A percentile compares a stretch with the other conserved stretches of the same genome.
Conservation (phyloP, 2,888 invertebrate genomes). For the Ectemnius lituratus region DNA sequence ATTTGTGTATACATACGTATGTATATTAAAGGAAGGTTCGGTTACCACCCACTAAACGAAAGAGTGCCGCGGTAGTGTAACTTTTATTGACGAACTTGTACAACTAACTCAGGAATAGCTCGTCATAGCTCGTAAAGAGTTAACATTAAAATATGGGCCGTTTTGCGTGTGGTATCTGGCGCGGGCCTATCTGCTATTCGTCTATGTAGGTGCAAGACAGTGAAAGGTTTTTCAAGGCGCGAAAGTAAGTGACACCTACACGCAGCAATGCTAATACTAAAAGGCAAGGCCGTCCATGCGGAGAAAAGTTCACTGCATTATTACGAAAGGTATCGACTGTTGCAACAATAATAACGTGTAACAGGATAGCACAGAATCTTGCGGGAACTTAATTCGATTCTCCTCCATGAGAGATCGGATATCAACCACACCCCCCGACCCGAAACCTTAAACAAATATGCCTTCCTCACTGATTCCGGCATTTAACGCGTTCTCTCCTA, state of each 20-base stretch:
- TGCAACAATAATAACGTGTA: constrained; percentile 69
- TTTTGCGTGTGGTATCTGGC: constrained; percentile 44
- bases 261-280: constrained; percentile 56
- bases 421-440: no score
- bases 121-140: no score
- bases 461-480: no score
- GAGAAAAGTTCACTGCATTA: constrained; percentile 69
- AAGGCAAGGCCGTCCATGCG: constrained; percentile 70
- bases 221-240: constrained; percentile 74
- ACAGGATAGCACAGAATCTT: constrained; percentile 40
- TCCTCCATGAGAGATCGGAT: not conserved
- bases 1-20: no score
- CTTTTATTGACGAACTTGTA: no score
- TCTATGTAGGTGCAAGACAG: constrained; percentile 70
- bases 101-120: no score
- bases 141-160: no score
- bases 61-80: no score
- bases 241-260: constrained; percentile 73
- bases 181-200: constrained; percentile 60
- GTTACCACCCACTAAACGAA: no score
- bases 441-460: no score
- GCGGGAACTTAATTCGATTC: constrained; percentile 33
- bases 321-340: constrained; percentile 69
- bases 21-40: no score
- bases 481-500: no score